Conservation (phyloP, 2,888 invertebrate species). For the Eristalis intricaria region DNA sequence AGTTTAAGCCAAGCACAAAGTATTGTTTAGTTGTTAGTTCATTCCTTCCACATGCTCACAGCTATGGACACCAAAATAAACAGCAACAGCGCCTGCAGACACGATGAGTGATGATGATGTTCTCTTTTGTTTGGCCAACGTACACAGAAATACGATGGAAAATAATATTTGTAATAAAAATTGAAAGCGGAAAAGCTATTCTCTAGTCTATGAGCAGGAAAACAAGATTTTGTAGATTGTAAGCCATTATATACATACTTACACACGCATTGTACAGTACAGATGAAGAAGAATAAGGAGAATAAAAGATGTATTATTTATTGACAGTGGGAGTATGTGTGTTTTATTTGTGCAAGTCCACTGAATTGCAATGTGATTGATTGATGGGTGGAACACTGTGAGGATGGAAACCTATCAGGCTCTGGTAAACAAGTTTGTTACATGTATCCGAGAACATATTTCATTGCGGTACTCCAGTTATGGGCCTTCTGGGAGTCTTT, state of each 20-base stretch:
- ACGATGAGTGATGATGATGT: conserved; percentile 27
- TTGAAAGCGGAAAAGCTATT: conserved; percentile 10
- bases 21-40: conserved; percentile 34
- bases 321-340: conserved; percentile 19
- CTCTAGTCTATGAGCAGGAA: conserved; percentile 46
- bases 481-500: no score
- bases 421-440: no score
- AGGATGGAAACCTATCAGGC: no score
- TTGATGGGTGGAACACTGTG: no score
- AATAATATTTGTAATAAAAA: conserved; percentile 23
- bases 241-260: conserved; percentile 47
- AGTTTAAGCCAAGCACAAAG: conserved; percentile 53
- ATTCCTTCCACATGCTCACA: background rate
- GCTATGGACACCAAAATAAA: background rate
- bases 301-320: conserved; percentile 63
- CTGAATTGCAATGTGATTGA: background rate
- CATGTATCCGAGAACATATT: no score
- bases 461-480: no score
- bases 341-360: background rate
- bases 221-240: conserved; percentile 44
- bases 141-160: background rate
- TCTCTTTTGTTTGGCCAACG: conserved; percentile 42
- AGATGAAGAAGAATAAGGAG: background rate
- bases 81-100: background rate
- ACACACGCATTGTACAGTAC: conserved; percentile 55